These are phyloP conservation scores for Ophion costatus DNA, from an alignment of 2,888 invertebrate genomes.

Conservation along the genomic window DNA sequence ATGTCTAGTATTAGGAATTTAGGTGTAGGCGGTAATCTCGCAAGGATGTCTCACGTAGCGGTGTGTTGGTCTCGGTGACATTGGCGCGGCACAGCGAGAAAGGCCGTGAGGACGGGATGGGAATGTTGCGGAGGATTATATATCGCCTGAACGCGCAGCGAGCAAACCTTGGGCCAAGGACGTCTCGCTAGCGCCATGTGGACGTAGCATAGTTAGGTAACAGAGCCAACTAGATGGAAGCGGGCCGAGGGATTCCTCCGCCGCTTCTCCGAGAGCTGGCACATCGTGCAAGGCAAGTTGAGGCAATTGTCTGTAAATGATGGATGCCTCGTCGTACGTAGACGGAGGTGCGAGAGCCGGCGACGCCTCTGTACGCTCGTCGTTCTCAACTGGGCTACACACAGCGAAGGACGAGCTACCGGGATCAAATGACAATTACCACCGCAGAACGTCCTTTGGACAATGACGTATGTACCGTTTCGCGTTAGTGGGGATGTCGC, in stretches of 20 bases:
- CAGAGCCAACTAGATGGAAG: slow-evolving; percentile 44
- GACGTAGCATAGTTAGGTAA: slow-evolving; percentile 37
- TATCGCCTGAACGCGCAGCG: slow-evolving; percentile 53
- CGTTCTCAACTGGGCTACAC: slow-evolving; percentile 45
- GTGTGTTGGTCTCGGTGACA: slow-evolving; percentile 51
- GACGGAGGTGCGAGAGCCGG: slow-evolving; percentile 44
- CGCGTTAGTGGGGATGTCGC: slow-evolving; percentile 68
- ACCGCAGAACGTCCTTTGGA: slow-evolving; percentile 77
- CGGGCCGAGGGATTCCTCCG: slow-evolving; percentile 43
- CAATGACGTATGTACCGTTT: slow-evolving; percentile 78
- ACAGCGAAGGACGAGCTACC: slow-evolving; percentile 68
- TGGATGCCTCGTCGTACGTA: slow-evolving; percentile 73
- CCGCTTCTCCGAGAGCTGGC: slow-evolving; percentile 18
- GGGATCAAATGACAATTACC: slow-evolving; percentile 81
- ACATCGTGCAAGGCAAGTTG: slow-evolving; percentile 74
- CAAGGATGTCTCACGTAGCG: slow-evolving; percentile 53
- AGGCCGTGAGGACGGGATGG: slow-evolving; percentile 2
- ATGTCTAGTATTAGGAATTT: slow-evolving; percentile 32
- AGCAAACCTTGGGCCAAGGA: slow-evolving; percentile 54
- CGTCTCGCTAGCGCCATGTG: slow-evolving; percentile 71
- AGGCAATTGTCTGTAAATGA: slow-evolving; percentile 81
- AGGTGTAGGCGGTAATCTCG: slow-evolving; percentile 50
- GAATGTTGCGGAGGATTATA: slow-evolving; percentile 54
- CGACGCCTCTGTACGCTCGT: slow-evolving; percentile 16
- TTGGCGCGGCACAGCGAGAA: slow-evolving; percentile 24